Evolutionary conservation across 2,113 vertebrate species (phyloP), one percentile per base, ranked within the genome.

Genomic region (Otus sunia): DNA sequence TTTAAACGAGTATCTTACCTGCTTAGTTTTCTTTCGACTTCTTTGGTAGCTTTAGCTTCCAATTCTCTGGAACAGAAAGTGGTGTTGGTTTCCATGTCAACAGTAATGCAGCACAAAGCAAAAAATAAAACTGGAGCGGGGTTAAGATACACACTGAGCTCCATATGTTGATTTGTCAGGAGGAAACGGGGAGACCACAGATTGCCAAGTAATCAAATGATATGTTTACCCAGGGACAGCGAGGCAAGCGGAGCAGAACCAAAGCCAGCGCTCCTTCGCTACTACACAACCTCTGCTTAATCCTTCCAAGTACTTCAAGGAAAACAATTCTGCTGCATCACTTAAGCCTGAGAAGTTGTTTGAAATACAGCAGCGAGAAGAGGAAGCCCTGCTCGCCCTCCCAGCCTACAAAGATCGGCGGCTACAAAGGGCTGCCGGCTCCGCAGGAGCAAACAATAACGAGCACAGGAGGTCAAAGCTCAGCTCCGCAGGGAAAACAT

Each of bases 31-130:
- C 98, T 98, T 98, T 99, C 98, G 97, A 98, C 98, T 99, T 99
- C 99, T 99, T 99, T 99, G 99, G 99, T 99, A 98, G 99, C 99
- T 99, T 99, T 98, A 99, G 99, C 99, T 99, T 99, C 99, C 99
- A 99, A 99, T 98, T 99, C 99, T 99, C 98, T 99, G 97, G 74
- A 98, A 98, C 30, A 96, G 90, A 97, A 96, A 97, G 75, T 3
- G 84, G 67, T 34, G 89, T 96, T 60, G 96, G 96, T 97, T 97
- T 86, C 95, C 91, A 96, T 95, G 94, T 96, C 95, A 95, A 96
- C 94, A 83, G 86, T 12, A 91, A 78, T 22, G 85, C 77, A 95
- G 92, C 82, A 82, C 62, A 74, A 80, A 63, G 91, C 58, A 13
- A 89, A 64, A 95, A 92, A 68, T 74, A 78, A 78, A 79, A 12